These are phyloP conservation scores for Synergus itoensis DNA, from an alignment of 2,888 invertebrate species.

Conservation along the genomic window DNA sequence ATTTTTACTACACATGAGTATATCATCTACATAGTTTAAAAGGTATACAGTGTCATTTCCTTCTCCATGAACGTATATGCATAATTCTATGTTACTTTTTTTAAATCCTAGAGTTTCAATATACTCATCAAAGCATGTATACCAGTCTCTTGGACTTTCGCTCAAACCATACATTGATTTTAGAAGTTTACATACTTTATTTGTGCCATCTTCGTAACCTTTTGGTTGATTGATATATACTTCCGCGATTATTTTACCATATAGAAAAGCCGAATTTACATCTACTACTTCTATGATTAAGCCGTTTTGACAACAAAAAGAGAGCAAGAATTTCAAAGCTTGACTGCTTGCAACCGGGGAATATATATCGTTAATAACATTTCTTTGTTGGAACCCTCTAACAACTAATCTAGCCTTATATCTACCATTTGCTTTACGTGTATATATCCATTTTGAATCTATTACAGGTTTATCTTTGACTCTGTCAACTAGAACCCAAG, in stretches of 20 bases:
- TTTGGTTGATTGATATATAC: too few species aligned
- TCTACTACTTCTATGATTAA: constrained; percentile 23
- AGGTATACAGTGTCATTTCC: constrained; percentile 3
- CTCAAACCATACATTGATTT: constrained; percentile 12
- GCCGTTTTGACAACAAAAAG: constrained; percentile 12
- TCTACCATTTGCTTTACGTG: constrained; percentile 45
- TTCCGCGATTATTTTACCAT: neutral
- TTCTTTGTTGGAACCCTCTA: constrained; percentile 49
- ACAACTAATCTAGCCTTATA: constrained; percentile 46
- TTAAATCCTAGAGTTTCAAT: constrained; percentile 4
- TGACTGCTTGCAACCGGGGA: constrained; percentile 51
- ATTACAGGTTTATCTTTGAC: constrained; percentile 47
- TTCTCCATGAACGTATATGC: neutral
- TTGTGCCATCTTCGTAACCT: neutral
- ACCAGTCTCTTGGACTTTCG: constrained; percentile 4
- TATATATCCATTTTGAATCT: constrained; percentile 54
- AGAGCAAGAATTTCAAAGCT: constrained; percentile 44
- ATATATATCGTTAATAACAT: constrained; percentile 49
- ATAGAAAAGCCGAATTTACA: neutral
- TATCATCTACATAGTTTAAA: neutral
- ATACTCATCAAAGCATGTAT: constrained; percentile 14
- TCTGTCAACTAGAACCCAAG: constrained; percentile 50
- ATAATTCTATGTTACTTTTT: neutral
- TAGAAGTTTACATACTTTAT: constrained; percentile 12
- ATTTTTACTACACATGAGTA: constrained; percentile 26